phyloP scores from a whole-genome alignment of 53 echinoderm and acorn worm species.

The Holothuria scabra region DNA sequence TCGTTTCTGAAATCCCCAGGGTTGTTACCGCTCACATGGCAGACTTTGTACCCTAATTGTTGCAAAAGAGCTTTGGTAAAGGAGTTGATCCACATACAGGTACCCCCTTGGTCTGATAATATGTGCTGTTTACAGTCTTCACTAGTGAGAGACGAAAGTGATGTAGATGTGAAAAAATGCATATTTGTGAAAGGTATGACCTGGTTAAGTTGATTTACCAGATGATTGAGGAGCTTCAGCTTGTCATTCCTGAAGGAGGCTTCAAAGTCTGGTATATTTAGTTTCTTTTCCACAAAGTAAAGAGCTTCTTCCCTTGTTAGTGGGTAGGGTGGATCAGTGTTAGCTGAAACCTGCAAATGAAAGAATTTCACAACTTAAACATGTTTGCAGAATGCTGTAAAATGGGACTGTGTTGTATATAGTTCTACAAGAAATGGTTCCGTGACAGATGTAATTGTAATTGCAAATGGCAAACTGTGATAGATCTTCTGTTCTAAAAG shows the following conservation, averaged over 20 bases:
- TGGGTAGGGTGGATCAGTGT: not conserved
- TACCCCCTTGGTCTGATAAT: not conserved
- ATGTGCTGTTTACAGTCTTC: not conserved
- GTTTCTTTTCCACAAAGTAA: not conserved
- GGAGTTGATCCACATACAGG: not conserved
- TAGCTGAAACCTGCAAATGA: not conserved
- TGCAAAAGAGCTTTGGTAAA: not conserved
- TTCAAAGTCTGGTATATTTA: not conserved
- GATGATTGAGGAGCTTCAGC: not conserved
- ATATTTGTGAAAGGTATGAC: not conserved
- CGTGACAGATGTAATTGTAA: too few relatives aligned
- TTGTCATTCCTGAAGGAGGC: not conserved
- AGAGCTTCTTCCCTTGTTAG: not conserved
- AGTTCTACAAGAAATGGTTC: too few relatives aligned
- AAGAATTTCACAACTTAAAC: not conserved
- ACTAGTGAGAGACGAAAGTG: not conserved
- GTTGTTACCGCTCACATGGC: conserved; percentile 23
- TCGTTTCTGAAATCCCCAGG: conserved; percentile 6
- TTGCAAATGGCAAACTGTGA: too few relatives aligned
- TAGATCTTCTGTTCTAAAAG: too few relatives aligned
- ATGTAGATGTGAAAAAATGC: not conserved
- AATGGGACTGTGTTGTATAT: too few relatives aligned
- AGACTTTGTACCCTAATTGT: not conserved
- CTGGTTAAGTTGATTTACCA: not conserved
- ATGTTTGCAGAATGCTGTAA: too few relatives aligned